Evolutionary conservation across 1,140 invertebrate species (phyloP).

Genomic region (Drosophila pachea): DNA sequence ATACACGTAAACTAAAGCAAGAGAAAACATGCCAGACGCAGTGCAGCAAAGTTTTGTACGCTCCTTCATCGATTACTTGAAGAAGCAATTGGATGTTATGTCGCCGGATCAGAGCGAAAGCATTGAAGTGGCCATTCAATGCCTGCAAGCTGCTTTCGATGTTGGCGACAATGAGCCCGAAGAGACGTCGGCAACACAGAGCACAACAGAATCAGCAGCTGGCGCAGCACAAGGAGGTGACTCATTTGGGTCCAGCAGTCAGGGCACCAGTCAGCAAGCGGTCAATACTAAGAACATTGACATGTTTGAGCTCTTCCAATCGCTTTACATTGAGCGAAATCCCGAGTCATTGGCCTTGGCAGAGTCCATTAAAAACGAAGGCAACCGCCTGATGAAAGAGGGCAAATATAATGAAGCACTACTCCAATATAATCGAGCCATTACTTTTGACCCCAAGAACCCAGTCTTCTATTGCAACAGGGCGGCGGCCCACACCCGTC

Average conservation of each 20-base stretch:
- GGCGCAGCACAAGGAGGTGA: constrained; percentile 20
- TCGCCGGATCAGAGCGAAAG: constrained; percentile 86
- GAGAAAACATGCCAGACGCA: constrained; percentile 61
- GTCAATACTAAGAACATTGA: constrained; percentile 77
- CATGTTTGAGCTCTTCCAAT: constrained; percentile 80
- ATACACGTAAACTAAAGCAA: not conserved
- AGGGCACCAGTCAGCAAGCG: constrained; percentile 34
- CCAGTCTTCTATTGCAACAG: constrained; percentile 97
- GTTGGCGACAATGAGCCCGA: constrained; percentile 79
- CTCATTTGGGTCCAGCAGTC: constrained; percentile 48
- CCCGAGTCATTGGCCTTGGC: constrained; percentile 83
- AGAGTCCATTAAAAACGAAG: constrained; percentile 89
- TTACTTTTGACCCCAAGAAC: constrained; percentile 90
- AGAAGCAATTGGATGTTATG: constrained; percentile 67
- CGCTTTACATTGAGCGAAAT: constrained; percentile 71
- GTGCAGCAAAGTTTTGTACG: constrained; percentile 73
- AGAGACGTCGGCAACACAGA: constrained; percentile 34
- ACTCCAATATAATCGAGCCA: constrained; percentile 90
- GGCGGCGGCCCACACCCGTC: constrained; percentile 93
- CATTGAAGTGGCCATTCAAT: constrained; percentile 87
- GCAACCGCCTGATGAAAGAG: constrained; percentile 92
- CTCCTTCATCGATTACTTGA: constrained; percentile 72
- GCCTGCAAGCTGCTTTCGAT: constrained; percentile 90
- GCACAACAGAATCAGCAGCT: constrained; percentile 19
- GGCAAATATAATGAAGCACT: constrained; percentile 89